Conservation (phyloP, 2,888 invertebrate species). For the Drosophila picticornis region DNA sequence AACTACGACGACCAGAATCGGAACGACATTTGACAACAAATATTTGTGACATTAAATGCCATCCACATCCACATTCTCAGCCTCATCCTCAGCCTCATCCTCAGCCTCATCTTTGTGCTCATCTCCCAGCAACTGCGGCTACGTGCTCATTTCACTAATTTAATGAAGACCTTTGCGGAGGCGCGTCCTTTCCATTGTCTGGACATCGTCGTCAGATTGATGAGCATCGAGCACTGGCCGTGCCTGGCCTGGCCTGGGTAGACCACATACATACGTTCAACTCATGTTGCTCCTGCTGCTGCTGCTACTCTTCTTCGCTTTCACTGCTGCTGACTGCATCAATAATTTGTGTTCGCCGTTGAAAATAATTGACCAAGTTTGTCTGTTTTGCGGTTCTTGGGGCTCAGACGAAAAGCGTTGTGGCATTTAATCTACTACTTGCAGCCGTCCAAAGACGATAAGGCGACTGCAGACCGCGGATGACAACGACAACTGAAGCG, state of each 20-base stretch:
- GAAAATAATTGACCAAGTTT: conserved; percentile 82
- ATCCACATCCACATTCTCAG: conserved; percentile 28
- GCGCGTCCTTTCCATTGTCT: conserved; percentile 71
- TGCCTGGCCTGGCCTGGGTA: conserved; percentile 41
- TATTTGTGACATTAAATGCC: conserved; percentile 78
- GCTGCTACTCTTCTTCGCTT: conserved; percentile 33
- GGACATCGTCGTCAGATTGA: conserved; percentile 69
- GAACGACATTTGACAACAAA: conserved; percentile 78
- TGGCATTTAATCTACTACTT: conserved; percentile 80
- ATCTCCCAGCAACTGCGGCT: conserved; percentile 30
- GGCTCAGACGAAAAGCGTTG: conserved; percentile 54
- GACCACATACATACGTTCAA: conserved; percentile 45
- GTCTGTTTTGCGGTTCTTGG: conserved; percentile 74
- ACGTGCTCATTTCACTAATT: conserved; percentile 81
- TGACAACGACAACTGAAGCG: conserved; percentile 51
- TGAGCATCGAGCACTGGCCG: conserved; percentile 56
- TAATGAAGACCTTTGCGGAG: conserved; percentile 82
- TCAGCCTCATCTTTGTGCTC: conserved; percentile 15
- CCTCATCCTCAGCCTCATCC: conserved; percentile 9
- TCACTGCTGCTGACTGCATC: conserved; percentile 65
- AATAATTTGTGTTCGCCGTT: conserved; percentile 82
- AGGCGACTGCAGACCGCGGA: conserved; percentile 21
- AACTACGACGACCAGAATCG: conserved; percentile 52
- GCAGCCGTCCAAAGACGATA: conserved; percentile 44
- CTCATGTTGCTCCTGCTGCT: conserved; percentile 16